These are phyloP conservation scores for Drosophila fulvimacula DNA, from an alignment of 2,888 invertebrate genomes.

Conservation along the genomic window DNA sequence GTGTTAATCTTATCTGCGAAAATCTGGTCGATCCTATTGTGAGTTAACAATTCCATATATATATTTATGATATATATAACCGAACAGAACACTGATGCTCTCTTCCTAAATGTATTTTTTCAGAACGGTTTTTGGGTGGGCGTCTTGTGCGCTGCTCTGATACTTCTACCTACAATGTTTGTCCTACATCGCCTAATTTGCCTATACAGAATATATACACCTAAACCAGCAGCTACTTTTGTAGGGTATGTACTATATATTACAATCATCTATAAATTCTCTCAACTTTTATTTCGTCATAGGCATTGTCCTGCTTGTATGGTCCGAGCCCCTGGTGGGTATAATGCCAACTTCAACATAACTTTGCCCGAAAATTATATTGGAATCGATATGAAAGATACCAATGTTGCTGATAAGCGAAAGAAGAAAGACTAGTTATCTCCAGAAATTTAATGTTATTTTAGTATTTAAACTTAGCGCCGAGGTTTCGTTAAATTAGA, in stretches of 20 bases:
- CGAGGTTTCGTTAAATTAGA: not conserved
- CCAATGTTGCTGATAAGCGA: not conserved
- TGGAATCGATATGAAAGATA: not conserved
- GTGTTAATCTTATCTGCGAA: conserved; percentile 33
- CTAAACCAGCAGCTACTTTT: not conserved
- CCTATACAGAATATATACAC: conserved; percentile 87
- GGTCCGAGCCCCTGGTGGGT: not conserved
- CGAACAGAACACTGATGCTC: too few species aligned
- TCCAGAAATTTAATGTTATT: too few species aligned
- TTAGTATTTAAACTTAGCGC: not conserved
- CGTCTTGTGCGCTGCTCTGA: conserved; percentile 90
- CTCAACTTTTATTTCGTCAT: not conserved
- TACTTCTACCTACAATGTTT: conserved; percentile 92
- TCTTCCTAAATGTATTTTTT: not conserved
- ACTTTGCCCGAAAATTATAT: not conserved
- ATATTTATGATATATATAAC: not conserved
- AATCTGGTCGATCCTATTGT: conserved; percentile 55
- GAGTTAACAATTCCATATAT: conserved; percentile 9
- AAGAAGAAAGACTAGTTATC: conserved; percentile 1
- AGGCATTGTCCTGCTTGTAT: not conserved
- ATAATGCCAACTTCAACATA: not conserved
- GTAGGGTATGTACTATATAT: not conserved
- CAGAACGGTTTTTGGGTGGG: conserved; percentile 97
- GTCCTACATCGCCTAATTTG: conserved; percentile 92
- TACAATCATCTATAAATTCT: not conserved